Base-by-base conservation (phyloP, 2,797 vertebrate species). In the Lacerta agilis region DNA sequence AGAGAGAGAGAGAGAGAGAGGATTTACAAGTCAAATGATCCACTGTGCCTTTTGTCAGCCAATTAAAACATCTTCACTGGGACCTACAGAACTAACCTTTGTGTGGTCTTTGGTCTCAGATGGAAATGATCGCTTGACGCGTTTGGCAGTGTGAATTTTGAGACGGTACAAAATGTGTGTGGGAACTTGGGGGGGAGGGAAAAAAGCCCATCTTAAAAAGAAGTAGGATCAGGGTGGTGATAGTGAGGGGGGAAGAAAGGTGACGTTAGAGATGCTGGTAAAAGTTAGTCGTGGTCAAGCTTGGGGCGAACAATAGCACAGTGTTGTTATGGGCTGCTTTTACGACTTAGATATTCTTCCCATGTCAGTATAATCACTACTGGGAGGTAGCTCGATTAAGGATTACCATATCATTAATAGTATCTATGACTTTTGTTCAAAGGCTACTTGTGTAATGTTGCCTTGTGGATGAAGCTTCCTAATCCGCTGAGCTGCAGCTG, bases 401-500 rank as follows among this genome's bases (percentile, higher is more conserved):
- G 99, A 99, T 99, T 99, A 99, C 98, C 99, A 99, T 99, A 98
- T 99, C 99, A 99, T 99, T 99, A 99, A 99, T 99, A 99, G 98
- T 98, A 99, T 98, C 99, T 98, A 98, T 99, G 99, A 99, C 99
- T 99, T 99, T 99, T 99, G 98, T 99, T 99, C 99, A 99, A 99
- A 99, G 98, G 98, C 98, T 98, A 99, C 98, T 99, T 99, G 98
- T 99, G 98, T 98, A 98, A 99, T 99, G 98, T 99, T 98, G 98
- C 98, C 98, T 98, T 99, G 98, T 98, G 98, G 98, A 98, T 98
- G 98, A 98, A 97, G 96, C 97, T 93, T 97, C 97, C 95, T 99
- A 99, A 99, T 99, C 99, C 98, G 97, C 98, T 98, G 98, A 98
- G 98, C 98, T 96, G 98, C 99, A 99, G 98, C 99, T 99, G 99